These are phyloP conservation scores for Temnothorax unifasciatus DNA, from an alignment of 2,888 invertebrate genomes.

Conservation along the genomic window DNA sequence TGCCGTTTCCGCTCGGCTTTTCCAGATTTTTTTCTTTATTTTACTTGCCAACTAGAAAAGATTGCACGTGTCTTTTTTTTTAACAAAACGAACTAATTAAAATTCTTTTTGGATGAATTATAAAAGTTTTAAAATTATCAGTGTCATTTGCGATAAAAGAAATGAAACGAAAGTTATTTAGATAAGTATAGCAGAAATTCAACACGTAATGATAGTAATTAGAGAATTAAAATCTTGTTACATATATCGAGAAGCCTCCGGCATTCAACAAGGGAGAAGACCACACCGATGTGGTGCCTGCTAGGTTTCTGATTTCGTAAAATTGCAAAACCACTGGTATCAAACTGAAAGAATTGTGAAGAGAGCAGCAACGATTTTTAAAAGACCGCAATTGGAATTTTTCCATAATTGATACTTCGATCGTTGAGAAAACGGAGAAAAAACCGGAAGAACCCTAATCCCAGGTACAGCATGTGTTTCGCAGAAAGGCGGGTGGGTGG, in stretches of 20 bases:
- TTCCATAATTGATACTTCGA: slow-evolving; percentile 51
- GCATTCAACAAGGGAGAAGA: slow-evolving; percentile 64
- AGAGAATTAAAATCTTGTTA: slow-evolving; percentile 17
- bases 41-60: background rate
- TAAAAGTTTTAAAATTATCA: background rate
- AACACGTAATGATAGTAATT: slow-evolving; percentile 13
- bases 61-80: background rate
- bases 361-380: slow-evolving; percentile 55
- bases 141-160: background rate
- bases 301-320: slow-evolving; percentile 55
- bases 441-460: slow-evolving; percentile 74
- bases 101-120: background rate
- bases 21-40: slow-evolving; percentile 39
- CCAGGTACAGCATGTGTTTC: slow-evolving; percentile 74
- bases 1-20: slow-evolving; percentile 68
- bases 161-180: background rate
- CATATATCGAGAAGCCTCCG: background rate
- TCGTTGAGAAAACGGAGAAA: slow-evolving; percentile 51
- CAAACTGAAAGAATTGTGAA: slow-evolving; percentile 64
- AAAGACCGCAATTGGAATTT: slow-evolving; percentile 46
- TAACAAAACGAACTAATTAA: background rate
- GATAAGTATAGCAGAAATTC: background rate
- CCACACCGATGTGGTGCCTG: slow-evolving; percentile 71
- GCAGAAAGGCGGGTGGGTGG: slow-evolving; percentile 41
- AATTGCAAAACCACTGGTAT: slow-evolving; percentile 53